Evolutionary conservation across 92 coral and sea anemone genomes (phyloP).

Genomic region (Montipora capitata): DNA sequence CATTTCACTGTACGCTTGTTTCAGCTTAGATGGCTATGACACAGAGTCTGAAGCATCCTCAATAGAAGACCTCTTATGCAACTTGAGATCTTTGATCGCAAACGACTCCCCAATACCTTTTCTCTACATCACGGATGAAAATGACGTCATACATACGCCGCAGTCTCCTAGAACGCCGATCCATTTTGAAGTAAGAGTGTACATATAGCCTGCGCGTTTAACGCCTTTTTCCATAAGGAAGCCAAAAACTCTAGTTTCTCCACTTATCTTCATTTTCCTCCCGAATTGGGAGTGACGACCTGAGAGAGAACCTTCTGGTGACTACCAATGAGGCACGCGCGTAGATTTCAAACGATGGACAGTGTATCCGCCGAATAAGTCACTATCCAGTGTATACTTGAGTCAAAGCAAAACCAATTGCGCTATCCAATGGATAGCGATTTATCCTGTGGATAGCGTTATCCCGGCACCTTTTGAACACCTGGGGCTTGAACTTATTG

Average conservation of each 20-base stretch:
- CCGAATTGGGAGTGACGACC: neutral
- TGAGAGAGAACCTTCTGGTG: neutral
- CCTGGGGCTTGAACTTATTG: too few species aligned
- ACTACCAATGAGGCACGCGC: too few species aligned
- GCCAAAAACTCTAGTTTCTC: neutral
- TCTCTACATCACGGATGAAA: slow-evolving; percentile 70
- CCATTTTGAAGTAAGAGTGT: slow-evolving; percentile 25
- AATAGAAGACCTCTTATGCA: neutral
- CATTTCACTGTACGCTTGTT: neutral
- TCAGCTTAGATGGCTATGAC: slow-evolving; percentile 23
- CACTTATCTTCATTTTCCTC: too few species aligned
- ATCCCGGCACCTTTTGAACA: too few species aligned
- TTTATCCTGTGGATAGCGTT: too few species aligned
- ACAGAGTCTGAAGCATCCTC: slow-evolving; percentile 31
- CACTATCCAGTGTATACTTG: too few species aligned
- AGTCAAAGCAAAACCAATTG: too few species aligned
- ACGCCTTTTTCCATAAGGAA: too few species aligned
- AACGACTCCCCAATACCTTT: slow-evolving; percentile 69
- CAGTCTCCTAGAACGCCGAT: slow-evolving; percentile 34
- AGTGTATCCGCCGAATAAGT: too few species aligned
- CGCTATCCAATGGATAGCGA: too few species aligned
- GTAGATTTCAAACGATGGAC: too few species aligned
- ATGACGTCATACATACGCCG: slow-evolving; percentile 53
- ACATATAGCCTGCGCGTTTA: too few species aligned
- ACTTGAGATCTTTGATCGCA: neutral